Conservation (phyloP, 2,888 invertebrate species). For the Trachelus tabidus region DNA sequence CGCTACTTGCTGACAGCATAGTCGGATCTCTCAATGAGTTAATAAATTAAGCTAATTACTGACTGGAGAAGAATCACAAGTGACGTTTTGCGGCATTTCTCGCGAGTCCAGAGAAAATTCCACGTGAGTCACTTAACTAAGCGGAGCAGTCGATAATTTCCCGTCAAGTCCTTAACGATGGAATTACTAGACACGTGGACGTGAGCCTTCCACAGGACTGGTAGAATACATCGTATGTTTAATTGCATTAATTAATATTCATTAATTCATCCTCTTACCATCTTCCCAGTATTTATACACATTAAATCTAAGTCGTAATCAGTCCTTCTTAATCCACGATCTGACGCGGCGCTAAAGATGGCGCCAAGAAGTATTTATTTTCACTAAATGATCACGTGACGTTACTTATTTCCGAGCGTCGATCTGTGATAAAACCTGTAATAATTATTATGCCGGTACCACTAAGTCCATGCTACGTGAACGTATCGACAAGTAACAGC, state of each 20-base stretch:
- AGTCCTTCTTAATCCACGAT: background rate
- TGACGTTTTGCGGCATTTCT: background rate
- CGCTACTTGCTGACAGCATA: background rate
- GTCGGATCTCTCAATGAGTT: constrained; percentile 24
- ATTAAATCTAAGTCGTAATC: background rate
- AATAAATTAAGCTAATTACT: constrained; percentile 37
- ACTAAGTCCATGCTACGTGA: background rate
- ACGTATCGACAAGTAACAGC: background rate
- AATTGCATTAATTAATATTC: constrained; percentile 42
- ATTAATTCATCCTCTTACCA: background rate
- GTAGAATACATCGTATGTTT: constrained; percentile 30
- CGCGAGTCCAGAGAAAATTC: constrained; percentile 23
- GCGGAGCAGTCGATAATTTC: constrained; percentile 33
- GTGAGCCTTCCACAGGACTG: background rate
- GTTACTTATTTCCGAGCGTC: background rate
- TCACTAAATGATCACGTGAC: background rate
- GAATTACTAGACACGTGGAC: background rate
- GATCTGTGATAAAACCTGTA: background rate
- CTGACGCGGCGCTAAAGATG: background rate
- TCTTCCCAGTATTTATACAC: background rate
- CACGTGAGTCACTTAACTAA: constrained; percentile 13
- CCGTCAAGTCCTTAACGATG: constrained; percentile 12
- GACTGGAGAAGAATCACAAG: background rate
- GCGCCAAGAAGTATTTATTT: background rate
- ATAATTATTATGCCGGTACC: background rate